Evolutionary conservation across 2,113 vertebrate species (phyloP).

Genomic region (Eurypyga helias): DNA sequence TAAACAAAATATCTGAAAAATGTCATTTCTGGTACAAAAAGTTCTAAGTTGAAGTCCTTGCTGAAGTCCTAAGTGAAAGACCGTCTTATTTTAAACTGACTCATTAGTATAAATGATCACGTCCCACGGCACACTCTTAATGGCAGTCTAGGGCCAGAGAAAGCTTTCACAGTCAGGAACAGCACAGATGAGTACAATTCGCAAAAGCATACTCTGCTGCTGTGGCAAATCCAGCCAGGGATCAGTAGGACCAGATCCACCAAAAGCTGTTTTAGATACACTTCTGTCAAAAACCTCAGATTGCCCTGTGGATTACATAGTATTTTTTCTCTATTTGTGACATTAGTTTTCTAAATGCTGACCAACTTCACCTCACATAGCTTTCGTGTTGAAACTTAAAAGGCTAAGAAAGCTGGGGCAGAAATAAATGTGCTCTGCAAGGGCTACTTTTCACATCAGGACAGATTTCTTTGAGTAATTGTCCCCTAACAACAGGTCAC

Average conservation of each 20-base stretch:
- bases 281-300: not conserved
- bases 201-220: not conserved
- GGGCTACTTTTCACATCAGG: not conserved
- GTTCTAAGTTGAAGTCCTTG: not conserved
- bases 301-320: not conserved
- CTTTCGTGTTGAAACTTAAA: not conserved
- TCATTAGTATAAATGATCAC: not conserved
- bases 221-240: not conserved
- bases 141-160: not conserved
- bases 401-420: not conserved
- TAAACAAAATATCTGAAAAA: conserved; percentile 1
- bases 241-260: not conserved
- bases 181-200: not conserved
- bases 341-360: not conserved
- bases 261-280: not conserved
- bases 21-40: not conserved
- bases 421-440: not conserved
- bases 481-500: not conserved
- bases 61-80: not conserved
- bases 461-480: not conserved
- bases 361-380: not conserved
- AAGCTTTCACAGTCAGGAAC: not conserved
- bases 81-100: not conserved
- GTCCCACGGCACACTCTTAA: not conserved
- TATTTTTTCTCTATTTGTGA: not conserved